phyloP scores from a whole-genome alignment of 2,888 invertebrate genomes.

The Limnephilus marmoratus region DNA sequence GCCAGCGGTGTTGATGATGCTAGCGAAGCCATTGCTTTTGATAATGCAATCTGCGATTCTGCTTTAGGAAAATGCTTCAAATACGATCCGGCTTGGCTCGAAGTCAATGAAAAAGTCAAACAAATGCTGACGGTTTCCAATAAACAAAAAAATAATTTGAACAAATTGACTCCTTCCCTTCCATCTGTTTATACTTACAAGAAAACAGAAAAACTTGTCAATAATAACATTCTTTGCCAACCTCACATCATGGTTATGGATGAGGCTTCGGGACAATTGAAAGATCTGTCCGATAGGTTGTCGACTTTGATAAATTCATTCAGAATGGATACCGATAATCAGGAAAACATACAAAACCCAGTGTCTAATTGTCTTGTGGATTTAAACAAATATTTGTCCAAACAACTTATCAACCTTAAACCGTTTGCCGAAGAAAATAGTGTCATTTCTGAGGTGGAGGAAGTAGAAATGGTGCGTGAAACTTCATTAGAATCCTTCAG shows the following conservation, averaged over 20 bases:
- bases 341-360: constrained; percentile 68
- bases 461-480: constrained; percentile 43
- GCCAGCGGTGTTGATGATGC: constrained; percentile 66
- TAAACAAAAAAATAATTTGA: constrained; percentile 72
- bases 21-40: constrained; percentile 71
- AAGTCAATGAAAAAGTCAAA: constrained; percentile 71
- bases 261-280: constrained; percentile 70
- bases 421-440: constrained; percentile 66
- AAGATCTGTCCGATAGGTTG: constrained; percentile 69
- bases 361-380: constrained; percentile 70
- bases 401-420: constrained; percentile 68
- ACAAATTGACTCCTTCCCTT: constrained; percentile 70
- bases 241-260: constrained; percentile 71
- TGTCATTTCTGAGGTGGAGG: constrained; percentile 69
- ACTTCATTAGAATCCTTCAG: constrained; percentile 59
- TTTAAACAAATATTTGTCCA: constrained; percentile 70
- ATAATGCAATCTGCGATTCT: constrained; percentile 71
- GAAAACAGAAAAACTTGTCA: constrained; percentile 66
- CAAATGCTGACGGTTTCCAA: constrained; percentile 70
- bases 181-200: constrained; percentile 71
- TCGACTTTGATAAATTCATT: constrained; percentile 70
- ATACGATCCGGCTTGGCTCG: constrained; percentile 73
- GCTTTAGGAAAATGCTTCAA: constrained; percentile 72
- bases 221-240: constrained; percentile 69
- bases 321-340: constrained; percentile 60